phyloP scores from a whole-genome alignment of 2,113 vertebrate genomes.

The Lichenostomus cassidix region DNA sequence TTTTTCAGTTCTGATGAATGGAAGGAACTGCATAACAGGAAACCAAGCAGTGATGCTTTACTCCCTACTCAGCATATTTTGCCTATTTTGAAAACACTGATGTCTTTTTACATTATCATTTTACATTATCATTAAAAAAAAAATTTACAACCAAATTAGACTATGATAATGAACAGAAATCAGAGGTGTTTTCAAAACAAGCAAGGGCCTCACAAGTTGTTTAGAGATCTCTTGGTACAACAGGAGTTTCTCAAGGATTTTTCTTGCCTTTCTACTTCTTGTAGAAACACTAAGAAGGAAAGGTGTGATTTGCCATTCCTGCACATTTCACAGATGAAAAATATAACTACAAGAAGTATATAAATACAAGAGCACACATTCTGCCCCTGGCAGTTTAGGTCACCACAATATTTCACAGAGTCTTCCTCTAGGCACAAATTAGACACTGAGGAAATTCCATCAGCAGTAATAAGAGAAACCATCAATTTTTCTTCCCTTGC shows the following conservation, averaged over 20 bases:
- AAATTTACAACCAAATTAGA: not conserved
- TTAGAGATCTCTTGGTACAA: not conserved
- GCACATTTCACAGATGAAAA: not conserved
- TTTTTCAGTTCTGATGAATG: not conserved
- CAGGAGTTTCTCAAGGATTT: not conserved
- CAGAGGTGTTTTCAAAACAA: not conserved
- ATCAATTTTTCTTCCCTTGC: not conserved
- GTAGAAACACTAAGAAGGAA: not conserved
- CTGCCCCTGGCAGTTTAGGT: not conserved
- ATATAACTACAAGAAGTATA: not conserved
- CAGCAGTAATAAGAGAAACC: not conserved
- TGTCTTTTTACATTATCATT: not conserved
- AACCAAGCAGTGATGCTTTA: not conserved
- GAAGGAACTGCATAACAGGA: not conserved
- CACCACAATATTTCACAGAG: not conserved
- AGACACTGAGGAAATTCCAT: not conserved
- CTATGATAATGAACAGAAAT: not conserved
- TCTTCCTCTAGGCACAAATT: not conserved
- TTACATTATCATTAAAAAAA: not conserved
- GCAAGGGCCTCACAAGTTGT: rapidly evolving
- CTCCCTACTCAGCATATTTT: not conserved
- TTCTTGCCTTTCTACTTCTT: not conserved
- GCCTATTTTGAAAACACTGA: not conserved
- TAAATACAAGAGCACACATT: not conserved
- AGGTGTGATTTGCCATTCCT: not conserved